Evolutionary conservation across 2,888 invertebrate species (phyloP).

Genomic region (Oeneis ivallda): DNA sequence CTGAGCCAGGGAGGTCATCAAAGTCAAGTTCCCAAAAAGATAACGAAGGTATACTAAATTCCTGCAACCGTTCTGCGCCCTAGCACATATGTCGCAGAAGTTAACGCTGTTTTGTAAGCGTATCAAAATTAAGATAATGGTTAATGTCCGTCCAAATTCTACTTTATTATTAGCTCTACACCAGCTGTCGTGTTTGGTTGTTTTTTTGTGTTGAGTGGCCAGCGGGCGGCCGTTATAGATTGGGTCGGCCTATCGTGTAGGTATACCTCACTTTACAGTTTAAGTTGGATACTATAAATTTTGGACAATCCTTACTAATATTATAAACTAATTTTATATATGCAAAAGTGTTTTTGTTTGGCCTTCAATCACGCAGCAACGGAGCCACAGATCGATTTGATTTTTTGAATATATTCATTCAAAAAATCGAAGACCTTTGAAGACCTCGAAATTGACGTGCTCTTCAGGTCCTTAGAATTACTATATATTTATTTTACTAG

Average conservation of each 20-base stretch:
- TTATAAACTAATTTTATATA: too few relatives aligned
- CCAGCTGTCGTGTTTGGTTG: slow-evolving; percentile 69
- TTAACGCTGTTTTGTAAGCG: slow-evolving; percentile 77
- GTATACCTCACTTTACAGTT: neutral
- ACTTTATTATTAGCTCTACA: slow-evolving; percentile 68
- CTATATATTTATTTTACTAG: too few relatives aligned
- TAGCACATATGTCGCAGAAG: slow-evolving; percentile 69
- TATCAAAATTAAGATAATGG: slow-evolving; percentile 81
- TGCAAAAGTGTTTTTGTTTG: too few relatives aligned
- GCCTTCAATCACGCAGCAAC: too few relatives aligned
- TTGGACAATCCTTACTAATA: too few relatives aligned
- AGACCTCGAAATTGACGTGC: too few relatives aligned
- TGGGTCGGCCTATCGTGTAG: slow-evolving; percentile 51
- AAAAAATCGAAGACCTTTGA: too few relatives aligned
- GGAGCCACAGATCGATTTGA: too few relatives aligned
- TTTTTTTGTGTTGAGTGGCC: slow-evolving; percentile 51
- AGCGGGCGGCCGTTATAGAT: slow-evolving; percentile 68
- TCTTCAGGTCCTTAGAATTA: too few relatives aligned
- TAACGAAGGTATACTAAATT: slow-evolving; percentile 7
- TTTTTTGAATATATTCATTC: too few relatives aligned
- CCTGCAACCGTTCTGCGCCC: slow-evolving; percentile 41
- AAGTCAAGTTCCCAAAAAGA: slow-evolving; percentile 10
- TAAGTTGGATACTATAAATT: neutral
- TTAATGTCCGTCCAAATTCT: slow-evolving; percentile 72
- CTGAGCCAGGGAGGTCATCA: too few relatives aligned